These are phyloP conservation scores for Drosophila neotestacea DNA, from an alignment of 2,888 invertebrate genomes.

Conservation along the genomic window DNA sequence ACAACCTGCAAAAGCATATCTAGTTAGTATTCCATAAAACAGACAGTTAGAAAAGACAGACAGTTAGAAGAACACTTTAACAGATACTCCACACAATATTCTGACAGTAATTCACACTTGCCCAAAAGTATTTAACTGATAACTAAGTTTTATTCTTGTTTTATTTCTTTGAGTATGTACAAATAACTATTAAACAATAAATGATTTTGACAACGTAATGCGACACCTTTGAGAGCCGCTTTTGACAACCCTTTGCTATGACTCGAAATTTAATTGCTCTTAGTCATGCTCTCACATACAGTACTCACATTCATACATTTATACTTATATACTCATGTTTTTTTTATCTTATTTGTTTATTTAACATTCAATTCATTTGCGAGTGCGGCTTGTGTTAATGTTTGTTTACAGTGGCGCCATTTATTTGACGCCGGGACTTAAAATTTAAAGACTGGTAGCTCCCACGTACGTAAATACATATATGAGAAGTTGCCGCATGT, in stretches of 20 bases:
- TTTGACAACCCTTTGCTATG: slow-evolving; percentile 1
- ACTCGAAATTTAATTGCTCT: slow-evolving; percentile 20
- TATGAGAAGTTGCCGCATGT: slow-evolving; percentile 15
- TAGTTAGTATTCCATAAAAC: neutral
- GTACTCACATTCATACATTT: neutral
- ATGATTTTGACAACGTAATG: slow-evolving; percentile 7
- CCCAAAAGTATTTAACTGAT: neutral
- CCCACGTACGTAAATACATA: slow-evolving; percentile 6
- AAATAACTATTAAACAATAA: neutral
- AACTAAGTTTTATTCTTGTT: neutral
- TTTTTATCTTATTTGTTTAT: slow-evolving; percentile 32
- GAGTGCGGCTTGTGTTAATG: slow-evolving; percentile 40
- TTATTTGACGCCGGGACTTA: slow-evolving; percentile 7
- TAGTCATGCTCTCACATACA: slow-evolving; percentile 29
- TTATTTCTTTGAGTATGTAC: too few species aligned
- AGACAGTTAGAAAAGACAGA: too few species aligned
- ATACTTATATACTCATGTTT: slow-evolving; percentile 3
- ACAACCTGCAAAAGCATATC: too few species aligned
- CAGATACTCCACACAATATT: neutral
- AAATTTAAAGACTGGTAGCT: neutral
- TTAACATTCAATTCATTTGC: slow-evolving; percentile 32
- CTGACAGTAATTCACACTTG: neutral
- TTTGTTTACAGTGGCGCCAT: slow-evolving; percentile 50
- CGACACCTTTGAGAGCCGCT: slow-evolving; percentile 1
- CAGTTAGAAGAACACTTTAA: too few species aligned